These are phyloP conservation scores for Abramis brama DNA, from an alignment of 2,113 vertebrate genomes.

Conservation along the genomic window DNA sequence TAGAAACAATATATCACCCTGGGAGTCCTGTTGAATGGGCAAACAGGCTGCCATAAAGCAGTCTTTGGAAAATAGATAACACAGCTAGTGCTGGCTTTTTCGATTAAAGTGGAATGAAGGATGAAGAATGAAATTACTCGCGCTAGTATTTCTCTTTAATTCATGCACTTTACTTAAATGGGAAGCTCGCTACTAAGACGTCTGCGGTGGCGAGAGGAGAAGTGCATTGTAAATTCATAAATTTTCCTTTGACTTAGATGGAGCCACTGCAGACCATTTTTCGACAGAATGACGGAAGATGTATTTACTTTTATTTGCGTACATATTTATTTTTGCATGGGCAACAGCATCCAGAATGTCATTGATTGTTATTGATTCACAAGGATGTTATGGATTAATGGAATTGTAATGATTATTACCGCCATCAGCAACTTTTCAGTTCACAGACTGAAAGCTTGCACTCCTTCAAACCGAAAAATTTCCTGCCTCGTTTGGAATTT, in stretches of 20 bases:
- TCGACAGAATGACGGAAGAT: conserved; percentile 7
- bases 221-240: conserved; percentile 43
- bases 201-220: conserved; percentile 34
- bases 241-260: conserved; percentile 44
- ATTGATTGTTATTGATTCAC: conserved; percentile 13
- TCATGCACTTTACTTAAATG: conserved; percentile 54
- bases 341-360: not conserved
- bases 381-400: conserved; percentile 17
- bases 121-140: conserved; percentile 51
- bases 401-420: not conserved
- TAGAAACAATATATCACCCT: conserved; percentile 29
- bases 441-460: not conserved
- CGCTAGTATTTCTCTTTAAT: conserved; percentile 54
- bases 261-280: not conserved
- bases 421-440: conserved; percentile 40
- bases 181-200: conserved; percentile 50
- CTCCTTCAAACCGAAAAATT: conserved; percentile 14
- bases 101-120: conserved; percentile 48
- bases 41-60: conserved; percentile 42
- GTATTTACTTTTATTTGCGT: conserved; percentile 9
- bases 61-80: conserved; percentile 48
- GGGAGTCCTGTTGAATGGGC: conserved; percentile 35
- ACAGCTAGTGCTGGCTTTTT: conserved; percentile 35
- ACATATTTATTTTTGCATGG: conserved; percentile 21
- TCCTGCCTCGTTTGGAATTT: conserved; percentile 46